phyloP scores from a whole-genome alignment of 1,140 invertebrate genomes.

The Campoletis sonorensis region DNA sequence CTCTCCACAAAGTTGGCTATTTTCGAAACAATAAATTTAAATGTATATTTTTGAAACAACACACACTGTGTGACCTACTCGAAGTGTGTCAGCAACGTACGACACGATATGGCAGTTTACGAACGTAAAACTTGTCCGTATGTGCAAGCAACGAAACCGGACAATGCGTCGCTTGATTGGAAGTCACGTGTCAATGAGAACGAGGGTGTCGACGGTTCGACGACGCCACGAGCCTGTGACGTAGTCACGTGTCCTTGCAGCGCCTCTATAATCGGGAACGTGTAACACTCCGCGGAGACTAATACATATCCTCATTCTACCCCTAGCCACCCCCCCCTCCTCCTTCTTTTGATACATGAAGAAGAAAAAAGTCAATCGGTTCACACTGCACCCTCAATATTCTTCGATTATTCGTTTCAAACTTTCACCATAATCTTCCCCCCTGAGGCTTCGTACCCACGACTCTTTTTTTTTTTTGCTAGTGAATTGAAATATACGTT shows the following conservation, averaged over 20 bases:
- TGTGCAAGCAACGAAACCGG: not conserved
- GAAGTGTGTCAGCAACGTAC: not conserved
- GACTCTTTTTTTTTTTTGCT: too few species aligned
- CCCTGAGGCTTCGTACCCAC: too few species aligned
- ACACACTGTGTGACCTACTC: not conserved
- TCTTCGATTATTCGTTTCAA: too few species aligned
- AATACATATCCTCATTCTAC: not conserved
- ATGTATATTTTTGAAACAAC: too few species aligned
- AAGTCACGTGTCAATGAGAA: constrained; percentile 57
- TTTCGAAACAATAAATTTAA: too few species aligned
- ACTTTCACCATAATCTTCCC: too few species aligned
- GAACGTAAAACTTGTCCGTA: not conserved
- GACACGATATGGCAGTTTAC: not conserved
- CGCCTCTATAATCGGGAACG: not conserved
- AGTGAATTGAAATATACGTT: too few species aligned
- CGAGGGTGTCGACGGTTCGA: constrained; percentile 43
- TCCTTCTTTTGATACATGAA: too few species aligned
- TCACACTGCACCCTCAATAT: too few species aligned
- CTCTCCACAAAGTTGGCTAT: too few species aligned
- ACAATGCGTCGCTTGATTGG: constrained; percentile 57
- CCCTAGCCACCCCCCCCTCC: too few species aligned
- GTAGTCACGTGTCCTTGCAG: constrained; percentile 31
- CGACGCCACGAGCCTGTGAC: not conserved
- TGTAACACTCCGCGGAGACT: constrained; percentile 11
- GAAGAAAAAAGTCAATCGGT: too few species aligned